phyloP scores from a whole-genome alignment of 1,140 invertebrate species.

The Drosophila takahashii region DNA sequence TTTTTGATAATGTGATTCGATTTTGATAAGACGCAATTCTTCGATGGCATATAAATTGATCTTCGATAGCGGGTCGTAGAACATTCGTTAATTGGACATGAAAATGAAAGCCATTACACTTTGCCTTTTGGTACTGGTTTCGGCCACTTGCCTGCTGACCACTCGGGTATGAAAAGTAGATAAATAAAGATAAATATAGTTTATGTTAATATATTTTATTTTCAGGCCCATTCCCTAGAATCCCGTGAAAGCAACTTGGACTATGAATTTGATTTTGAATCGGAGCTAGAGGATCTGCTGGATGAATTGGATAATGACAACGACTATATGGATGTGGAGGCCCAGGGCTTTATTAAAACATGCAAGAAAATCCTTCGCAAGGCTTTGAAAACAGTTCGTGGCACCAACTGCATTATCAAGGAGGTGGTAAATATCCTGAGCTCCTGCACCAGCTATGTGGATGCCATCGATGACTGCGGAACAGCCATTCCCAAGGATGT shows the following conservation, averaged over 20 bases:
- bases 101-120: slow-evolving; percentile 61
- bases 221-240: slow-evolving; percentile 7
- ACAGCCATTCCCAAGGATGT: slow-evolving; percentile 59
- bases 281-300: slow-evolving; percentile 22
- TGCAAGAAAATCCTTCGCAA: slow-evolving; percentile 27
- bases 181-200: neutral
- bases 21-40: slow-evolving; percentile 1
- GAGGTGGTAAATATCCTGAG: slow-evolving; percentile 28
- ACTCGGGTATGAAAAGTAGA: slow-evolving; percentile 16
- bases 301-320: slow-evolving; percentile 30
- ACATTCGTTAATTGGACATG: slow-evolving; percentile 22
- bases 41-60: slow-evolving; percentile 39
- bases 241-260: neutral
- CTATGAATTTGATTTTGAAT: slow-evolving; percentile 1
- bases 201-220: too few relatives aligned
- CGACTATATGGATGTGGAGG: slow-evolving; percentile 56
- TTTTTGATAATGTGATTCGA: neutral
- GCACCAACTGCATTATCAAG: slow-evolving; percentile 63
- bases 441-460: slow-evolving; percentile 51
- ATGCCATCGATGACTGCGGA: slow-evolving; percentile 54
- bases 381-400: slow-evolving; percentile 49
- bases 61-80: neutral
- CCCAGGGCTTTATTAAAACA: slow-evolving; percentile 28
- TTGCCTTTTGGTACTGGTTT: slow-evolving; percentile 50
- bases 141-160: slow-evolving; percentile 50